phyloP scores from a whole-genome alignment of 2,888 invertebrate species.

The Oxyteleia sp. region DNA sequence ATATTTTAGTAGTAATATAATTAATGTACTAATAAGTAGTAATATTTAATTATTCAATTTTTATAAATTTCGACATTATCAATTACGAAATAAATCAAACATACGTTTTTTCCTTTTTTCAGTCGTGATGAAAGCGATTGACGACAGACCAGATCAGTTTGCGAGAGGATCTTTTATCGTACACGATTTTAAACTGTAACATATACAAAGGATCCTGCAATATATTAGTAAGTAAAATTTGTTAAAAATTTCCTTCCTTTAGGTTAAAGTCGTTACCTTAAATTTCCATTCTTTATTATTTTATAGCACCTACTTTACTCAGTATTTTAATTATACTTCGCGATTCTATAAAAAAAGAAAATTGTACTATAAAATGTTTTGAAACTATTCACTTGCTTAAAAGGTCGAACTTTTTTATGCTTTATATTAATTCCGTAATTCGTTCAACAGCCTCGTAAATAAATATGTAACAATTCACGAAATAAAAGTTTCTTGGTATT shows the following conservation, averaged over 20 bases:
- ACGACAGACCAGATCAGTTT: background rate
- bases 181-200: conserved; percentile 16
- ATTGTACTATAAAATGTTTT: background rate
- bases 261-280: background rate
- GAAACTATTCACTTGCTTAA: background rate
- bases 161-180: background rate
- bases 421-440: background rate
- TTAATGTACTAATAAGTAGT: no score
- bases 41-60: no score
- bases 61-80: no score
- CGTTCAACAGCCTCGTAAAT: background rate
- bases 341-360: background rate
- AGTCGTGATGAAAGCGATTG: conserved; percentile 19
- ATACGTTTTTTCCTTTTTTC: background rate
- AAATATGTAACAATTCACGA: no score
- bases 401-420: background rate
- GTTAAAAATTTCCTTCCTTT: background rate
- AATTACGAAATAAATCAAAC: no score
- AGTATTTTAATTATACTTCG: background rate
- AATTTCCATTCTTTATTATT: background rate
- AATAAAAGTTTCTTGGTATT: no score
- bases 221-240: conserved; percentile 13
- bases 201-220: conserved; percentile 2
- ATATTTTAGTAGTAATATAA: no score
- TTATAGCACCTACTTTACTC: background rate